Base-by-base conservation (phyloP, 2,888 invertebrate genomes). In the Hyposoter didymator region DNA sequence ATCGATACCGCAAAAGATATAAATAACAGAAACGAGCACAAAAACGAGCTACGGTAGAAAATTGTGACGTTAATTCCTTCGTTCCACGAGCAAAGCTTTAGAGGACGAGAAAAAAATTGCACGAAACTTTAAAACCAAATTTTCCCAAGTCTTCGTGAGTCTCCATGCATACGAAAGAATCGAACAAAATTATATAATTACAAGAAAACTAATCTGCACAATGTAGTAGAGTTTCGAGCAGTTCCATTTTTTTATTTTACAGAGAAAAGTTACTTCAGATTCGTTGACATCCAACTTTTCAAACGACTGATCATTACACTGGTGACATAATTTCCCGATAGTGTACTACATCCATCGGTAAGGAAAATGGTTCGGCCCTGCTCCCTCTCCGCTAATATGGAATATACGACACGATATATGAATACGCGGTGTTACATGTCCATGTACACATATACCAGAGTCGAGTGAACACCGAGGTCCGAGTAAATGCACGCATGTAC, bases 381-480 rank as follows among this genome's bases (percentile, higher is more conserved):
- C n/a, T 83, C 69, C n/a, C 43, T 17, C 32, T 28, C 43, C 28
- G 8, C 72, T n/a, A 39, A 39, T 52, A 64, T 66, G 47, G 59
- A 66, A 64, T 55, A 70, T 52, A 17, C 47, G 55, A 64, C 52
- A 32, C 45, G 59, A 64, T 62, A 64, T 47, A 66, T 72, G 73
- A 39, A 47, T 28, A 69, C n/a, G 17, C 28, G 67, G 4, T 43
- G 43, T 69, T 45, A 69, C 73, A 73, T 78, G 74, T 32, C 19
- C 35, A 62, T 22, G 28, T 62, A 73, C 28, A 73, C 85, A 47
- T 47, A 80, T 43, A 73, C 85, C 74, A 87, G 84, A 88, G 87
- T 88, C 35, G 89, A 91, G 85, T 90, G 90, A 89, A 88, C 90
- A 91, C 89, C 88, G 89, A 88, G 90, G 88, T 91, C 88, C 90